phyloP scores from a whole-genome alignment of 2,888 invertebrate genomes.

The Lasioglossum vierecki region DNA sequence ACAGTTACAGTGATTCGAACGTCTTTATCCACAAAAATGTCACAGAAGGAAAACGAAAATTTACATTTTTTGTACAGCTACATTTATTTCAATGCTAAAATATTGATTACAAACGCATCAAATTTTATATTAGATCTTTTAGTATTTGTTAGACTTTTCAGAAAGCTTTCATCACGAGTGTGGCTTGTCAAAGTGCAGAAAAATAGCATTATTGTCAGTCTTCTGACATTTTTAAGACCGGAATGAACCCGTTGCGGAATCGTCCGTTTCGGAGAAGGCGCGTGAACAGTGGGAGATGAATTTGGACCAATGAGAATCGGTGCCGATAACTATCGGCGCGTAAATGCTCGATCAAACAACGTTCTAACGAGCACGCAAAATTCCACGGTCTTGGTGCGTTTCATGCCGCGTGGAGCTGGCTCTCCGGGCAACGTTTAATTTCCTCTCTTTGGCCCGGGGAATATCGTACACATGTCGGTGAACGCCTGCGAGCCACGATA shows the following conservation, averaged over 20 bases:
- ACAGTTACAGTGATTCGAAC: no score
- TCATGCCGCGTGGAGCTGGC: background rate
- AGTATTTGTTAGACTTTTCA: no score
- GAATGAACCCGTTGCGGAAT: background rate
- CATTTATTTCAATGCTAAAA: no score
- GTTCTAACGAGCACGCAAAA: slow-evolving; percentile 24
- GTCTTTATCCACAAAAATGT: no score
- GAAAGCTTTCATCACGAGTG: no score
- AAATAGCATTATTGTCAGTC: no score
- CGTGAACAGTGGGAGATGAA: background rate
- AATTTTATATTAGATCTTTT: no score
- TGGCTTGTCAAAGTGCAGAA: no score
- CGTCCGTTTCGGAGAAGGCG: background rate
- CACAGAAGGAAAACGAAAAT: no score
- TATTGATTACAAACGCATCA: no score
- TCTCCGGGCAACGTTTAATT: slow-evolving; percentile 14
- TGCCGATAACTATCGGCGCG: background rate
- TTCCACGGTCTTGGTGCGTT: slow-evolving; percentile 26
- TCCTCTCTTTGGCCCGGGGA: slow-evolving; percentile 10
- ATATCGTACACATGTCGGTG: slow-evolving; percentile 14
- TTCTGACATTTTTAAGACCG: no score
- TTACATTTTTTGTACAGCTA: no score
- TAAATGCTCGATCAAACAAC: slow-evolving; percentile 30
- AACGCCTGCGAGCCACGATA: slow-evolving; percentile 32
- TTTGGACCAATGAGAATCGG: background rate